phyloP scores from a whole-genome alignment of 2,888 invertebrate species.

The Allolobophora icterica region DNA sequence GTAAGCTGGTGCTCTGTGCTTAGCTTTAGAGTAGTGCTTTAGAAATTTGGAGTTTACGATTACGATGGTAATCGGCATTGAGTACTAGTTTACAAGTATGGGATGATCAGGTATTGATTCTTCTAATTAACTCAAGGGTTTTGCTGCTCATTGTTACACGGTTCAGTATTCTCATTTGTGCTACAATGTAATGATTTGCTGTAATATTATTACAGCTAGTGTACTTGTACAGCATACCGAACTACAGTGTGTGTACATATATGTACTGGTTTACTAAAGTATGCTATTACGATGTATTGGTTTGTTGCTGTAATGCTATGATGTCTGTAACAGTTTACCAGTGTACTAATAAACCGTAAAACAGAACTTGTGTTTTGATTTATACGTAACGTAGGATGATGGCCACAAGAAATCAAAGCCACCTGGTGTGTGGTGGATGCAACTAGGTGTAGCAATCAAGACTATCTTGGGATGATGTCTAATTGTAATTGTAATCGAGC shows the following conservation, averaged over 20 bases:
- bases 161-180: slow-evolving; percentile 17
- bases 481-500: too few species aligned
- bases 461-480: too few species aligned
- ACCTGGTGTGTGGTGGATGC: too few species aligned
- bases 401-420: too few species aligned
- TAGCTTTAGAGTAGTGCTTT: too few species aligned
- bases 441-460: too few species aligned
- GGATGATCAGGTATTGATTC: not conserved
- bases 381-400: not conserved
- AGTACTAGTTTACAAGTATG: not conserved
- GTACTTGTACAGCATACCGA: not conserved
- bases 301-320: not conserved
- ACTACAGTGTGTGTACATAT: slow-evolving; percentile 6
- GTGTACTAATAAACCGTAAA: not conserved
- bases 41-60: too few species aligned
- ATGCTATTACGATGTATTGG: slow-evolving; percentile 4
- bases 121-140: not conserved
- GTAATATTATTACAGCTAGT: not conserved
- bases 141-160: not conserved
- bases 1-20: too few species aligned
- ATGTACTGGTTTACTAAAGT: not conserved
- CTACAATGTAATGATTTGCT: slow-evolving; percentile 10
- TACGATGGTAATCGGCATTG: not conserved
- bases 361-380: not conserved
- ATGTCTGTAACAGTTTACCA: slow-evolving; percentile 2